phyloP scores from a whole-genome alignment of 2,797 vertebrate genomes.

The Rhincodon typus region DNA sequence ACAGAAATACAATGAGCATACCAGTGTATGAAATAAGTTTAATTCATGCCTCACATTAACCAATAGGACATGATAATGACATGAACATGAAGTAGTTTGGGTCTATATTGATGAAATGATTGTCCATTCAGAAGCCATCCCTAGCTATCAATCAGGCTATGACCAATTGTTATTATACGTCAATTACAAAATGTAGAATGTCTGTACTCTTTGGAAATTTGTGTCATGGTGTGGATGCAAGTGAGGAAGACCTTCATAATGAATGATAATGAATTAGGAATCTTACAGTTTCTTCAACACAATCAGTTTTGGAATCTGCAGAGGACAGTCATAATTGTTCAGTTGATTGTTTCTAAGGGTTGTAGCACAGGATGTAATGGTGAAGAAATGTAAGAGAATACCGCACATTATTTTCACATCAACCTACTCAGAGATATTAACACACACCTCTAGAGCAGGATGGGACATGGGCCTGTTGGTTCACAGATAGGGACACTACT shows the following conservation, averaged over 20 bases:
- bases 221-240: neutral
- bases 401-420: neutral
- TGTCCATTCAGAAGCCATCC: neutral
- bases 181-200: neutral
- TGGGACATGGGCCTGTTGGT: too few species aligned
- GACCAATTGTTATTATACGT: neutral
- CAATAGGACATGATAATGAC: neutral
- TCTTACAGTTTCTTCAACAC: neutral
- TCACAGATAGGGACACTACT: too few species aligned
- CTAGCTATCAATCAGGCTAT: neutral
- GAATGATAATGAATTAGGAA: neutral
- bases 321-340: neutral
- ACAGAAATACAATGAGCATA: neutral
- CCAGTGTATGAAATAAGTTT: neutral
- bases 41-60: neutral
- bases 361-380: neutral
- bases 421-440: too few species aligned
- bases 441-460: too few species aligned
- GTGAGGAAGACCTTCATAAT: neutral
- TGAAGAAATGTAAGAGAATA: neutral
- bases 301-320: neutral
- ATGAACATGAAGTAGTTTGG: too few species aligned
- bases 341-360: neutral
- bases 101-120: neutral
- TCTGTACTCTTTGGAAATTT: neutral